Conservation (phyloP, 2,113 vertebrate species). For the Triplophysa tibetana region DNA sequence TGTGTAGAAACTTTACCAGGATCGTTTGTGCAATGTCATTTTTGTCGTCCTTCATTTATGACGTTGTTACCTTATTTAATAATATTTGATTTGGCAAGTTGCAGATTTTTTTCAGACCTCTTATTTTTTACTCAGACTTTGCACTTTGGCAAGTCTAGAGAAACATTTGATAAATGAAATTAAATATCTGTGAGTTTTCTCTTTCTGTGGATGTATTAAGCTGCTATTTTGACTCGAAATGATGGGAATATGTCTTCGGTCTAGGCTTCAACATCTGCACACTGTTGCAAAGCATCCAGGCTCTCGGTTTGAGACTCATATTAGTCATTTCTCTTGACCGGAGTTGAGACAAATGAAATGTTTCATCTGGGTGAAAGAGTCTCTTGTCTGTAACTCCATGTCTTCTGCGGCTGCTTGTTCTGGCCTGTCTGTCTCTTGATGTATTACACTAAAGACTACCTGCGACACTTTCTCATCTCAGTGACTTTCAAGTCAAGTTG, state of each 20-base stretch:
- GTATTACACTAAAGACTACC: slow-evolving; percentile 35
- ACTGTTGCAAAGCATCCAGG: not conserved
- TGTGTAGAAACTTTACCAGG: too few relatives aligned
- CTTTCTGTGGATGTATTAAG: not conserved
- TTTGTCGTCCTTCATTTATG: too few relatives aligned
- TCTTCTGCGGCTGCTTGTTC: slow-evolving; percentile 29
- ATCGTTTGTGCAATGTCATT: too few relatives aligned
- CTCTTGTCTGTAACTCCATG: slow-evolving; percentile 7
- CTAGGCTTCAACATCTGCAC: not conserved
- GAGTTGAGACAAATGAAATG: slow-evolving; percentile 7
- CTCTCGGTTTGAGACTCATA: not conserved
- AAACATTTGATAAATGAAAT: too few relatives aligned
- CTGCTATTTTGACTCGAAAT: not conserved
- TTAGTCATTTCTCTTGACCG: slow-evolving; percentile 11
- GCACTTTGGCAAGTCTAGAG: too few relatives aligned
- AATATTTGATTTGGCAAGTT: too few relatives aligned
- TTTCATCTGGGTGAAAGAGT: slow-evolving; percentile 11
- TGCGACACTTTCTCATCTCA: slow-evolving; percentile 36
- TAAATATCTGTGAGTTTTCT: not conserved
- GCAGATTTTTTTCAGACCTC: too few relatives aligned
- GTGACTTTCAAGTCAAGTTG: slow-evolving; percentile 29
- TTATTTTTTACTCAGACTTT: too few relatives aligned
- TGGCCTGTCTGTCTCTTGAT: slow-evolving; percentile 32
- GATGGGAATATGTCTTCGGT: not conserved
- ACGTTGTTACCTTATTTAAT: too few relatives aligned